Percentiles rank a stretch among this genome's conserved stretches.
Evolutionary conservation across 2,888 invertebrate genomes (phyloP).

Genomic region (Lydus trimaculatus): DNA sequence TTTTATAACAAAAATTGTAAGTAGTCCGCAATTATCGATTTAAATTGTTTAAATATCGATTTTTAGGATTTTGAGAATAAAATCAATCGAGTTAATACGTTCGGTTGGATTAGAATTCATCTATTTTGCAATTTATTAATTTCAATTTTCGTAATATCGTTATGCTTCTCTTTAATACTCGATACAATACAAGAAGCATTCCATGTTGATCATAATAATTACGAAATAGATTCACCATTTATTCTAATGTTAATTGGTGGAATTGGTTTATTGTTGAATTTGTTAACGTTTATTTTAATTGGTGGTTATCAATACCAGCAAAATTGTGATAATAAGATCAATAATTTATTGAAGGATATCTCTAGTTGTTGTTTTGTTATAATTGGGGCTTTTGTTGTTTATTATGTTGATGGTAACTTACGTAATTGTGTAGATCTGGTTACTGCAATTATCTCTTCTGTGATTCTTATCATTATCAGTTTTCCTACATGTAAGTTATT

Average conservation of each 20-base stretch:
- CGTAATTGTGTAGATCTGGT: background rate
- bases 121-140: background rate
- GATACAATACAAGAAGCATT: background rate
- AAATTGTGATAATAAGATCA: background rate
- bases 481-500: background rate
- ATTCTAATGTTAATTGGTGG: background rate
- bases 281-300: background rate
- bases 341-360: background rate
- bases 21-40: background rate
- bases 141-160: background rate
- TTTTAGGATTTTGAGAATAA: background rate
- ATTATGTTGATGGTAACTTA: background rate
- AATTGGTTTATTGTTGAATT: background rate
- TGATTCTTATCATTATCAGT: background rate
- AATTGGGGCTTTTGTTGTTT: background rate
- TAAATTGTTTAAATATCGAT: background rate
- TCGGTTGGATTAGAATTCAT: background rate
- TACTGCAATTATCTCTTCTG: background rate
- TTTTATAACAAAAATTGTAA: background rate
- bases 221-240: background rate
- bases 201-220: background rate
- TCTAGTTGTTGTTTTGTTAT: background rate
- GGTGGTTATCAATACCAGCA: constrained; percentile 4
- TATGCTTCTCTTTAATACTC: background rate
- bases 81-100: background rate